Evolutionary conservation across 1,140 invertebrate species (phyloP).

Genomic region (Drosophila paulistorum): DNA sequence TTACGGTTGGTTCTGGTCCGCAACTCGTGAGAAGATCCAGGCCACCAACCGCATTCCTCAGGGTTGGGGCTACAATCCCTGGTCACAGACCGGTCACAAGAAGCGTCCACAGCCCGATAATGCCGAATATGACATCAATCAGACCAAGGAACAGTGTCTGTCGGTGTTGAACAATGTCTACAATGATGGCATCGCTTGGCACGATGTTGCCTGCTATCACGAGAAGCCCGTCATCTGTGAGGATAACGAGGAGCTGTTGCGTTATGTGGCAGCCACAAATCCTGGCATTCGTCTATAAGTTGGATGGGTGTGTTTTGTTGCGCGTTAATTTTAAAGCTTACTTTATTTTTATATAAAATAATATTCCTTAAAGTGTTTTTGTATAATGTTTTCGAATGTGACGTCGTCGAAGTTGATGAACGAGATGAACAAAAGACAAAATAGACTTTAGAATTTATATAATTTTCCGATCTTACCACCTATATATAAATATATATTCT

Average conservation of each 20-base stretch:
- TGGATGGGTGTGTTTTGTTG: slow-evolving; percentile 46
- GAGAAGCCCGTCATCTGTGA: slow-evolving; percentile 95
- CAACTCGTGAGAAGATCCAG: slow-evolving; percentile 93
- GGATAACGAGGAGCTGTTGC: slow-evolving; percentile 92
- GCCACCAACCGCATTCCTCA: slow-evolving; percentile 89
- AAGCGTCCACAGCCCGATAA: slow-evolving; percentile 94
- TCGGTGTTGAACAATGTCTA: slow-evolving; percentile 95
- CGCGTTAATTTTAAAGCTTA: slow-evolving; percentile 76
- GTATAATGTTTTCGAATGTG: slow-evolving; percentile 77
- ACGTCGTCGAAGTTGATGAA: slow-evolving; percentile 58
- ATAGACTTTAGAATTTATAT: slow-evolving; percentile 83
- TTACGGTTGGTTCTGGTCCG: slow-evolving; percentile 96
- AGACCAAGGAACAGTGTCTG: slow-evolving; percentile 93
- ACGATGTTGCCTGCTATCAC: slow-evolving; percentile 96
- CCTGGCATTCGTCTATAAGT: slow-evolving; percentile 89
- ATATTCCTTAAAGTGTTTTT: slow-evolving; percentile 77
- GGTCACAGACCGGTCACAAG: slow-evolving; percentile 95
- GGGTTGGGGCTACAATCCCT: slow-evolving; percentile 89
- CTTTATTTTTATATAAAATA: slow-evolving; percentile 70
- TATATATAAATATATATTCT: slow-evolving; percentile 27
- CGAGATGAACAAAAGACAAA: slow-evolving; percentile 72
- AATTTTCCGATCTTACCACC: slow-evolving; percentile 69
- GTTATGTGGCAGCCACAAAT: slow-evolving; percentile 92
- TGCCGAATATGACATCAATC: slow-evolving; percentile 95
- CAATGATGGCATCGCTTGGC: slow-evolving; percentile 95